phyloP scores from a whole-genome alignment of 2,888 invertebrate genomes.

The Leptopilina myrica region DNA sequence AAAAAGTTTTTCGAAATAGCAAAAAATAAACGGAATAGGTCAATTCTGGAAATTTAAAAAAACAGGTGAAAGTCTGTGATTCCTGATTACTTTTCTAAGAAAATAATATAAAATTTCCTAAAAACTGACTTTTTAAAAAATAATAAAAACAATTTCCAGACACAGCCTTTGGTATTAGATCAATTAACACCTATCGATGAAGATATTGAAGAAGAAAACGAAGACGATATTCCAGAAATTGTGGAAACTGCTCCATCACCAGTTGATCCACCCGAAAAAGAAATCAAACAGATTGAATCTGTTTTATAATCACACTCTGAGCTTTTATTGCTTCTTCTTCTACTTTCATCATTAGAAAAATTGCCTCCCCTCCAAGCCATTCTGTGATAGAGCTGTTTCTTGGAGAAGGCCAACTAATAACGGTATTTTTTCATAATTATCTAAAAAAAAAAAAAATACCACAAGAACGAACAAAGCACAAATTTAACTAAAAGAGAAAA shows the following conservation, averaged over 20 bases:
- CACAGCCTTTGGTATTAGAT: constrained; percentile 82
- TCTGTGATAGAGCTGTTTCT: constrained; percentile 71
- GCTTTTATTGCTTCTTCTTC: constrained; percentile 45
- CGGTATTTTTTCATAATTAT: constrained; percentile 54
- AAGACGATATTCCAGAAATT: constrained; percentile 88
- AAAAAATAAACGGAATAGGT: no score
- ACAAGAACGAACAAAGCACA: constrained; percentile 66
- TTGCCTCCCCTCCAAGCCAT: constrained; percentile 73
- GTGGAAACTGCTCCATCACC: constrained; percentile 84
- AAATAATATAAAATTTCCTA: no score
- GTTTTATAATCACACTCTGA: constrained; percentile 79
- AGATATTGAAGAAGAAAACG: constrained; percentile 82
- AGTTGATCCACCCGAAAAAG: constrained; percentile 75
- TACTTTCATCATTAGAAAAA: constrained; percentile 49
- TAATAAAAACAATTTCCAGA: constrained; percentile 73
- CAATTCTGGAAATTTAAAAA: no score
- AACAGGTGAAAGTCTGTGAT: no score
- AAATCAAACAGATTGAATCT: constrained; percentile 85
- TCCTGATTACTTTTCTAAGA: no score
- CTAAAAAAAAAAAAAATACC: constrained; percentile 31
- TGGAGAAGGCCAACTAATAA: constrained; percentile 44
- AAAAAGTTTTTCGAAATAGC: no score
- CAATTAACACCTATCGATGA: constrained; percentile 90
- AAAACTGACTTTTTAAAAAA: no score
- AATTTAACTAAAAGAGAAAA: constrained; percentile 54